Conservation (phyloP, 1,140 invertebrate species). For the Euura lappo region DNA sequence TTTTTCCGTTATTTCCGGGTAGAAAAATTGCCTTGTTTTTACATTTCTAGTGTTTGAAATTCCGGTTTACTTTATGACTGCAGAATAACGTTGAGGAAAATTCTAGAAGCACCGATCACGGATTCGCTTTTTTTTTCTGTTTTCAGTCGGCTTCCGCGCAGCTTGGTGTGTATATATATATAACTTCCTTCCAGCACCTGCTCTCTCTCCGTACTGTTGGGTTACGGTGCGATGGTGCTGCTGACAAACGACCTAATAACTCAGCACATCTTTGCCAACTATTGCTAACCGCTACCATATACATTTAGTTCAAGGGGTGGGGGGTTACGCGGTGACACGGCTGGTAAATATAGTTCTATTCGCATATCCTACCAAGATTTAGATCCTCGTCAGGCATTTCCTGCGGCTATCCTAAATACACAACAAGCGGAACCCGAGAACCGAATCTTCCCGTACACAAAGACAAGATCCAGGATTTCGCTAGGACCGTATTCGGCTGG, state of each 20-base stretch:
- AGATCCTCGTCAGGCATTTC: not conserved
- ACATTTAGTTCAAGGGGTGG: not conserved
- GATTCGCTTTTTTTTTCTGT: no score
- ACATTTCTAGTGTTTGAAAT: no score
- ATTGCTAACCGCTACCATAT: constrained; percentile 16
- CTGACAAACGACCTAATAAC: constrained; percentile 36
- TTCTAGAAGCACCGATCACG: no score
- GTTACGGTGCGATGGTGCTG: not conserved
- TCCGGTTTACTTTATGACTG: no score
- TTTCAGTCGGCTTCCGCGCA: no score
- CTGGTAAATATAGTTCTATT: not conserved
- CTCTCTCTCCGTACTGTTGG: not conserved
- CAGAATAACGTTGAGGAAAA: no score
- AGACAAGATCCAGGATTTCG: not conserved
- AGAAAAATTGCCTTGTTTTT: no score
- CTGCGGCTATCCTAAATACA: not conserved
- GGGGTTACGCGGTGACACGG: no score
- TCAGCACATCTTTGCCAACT: constrained; percentile 38
- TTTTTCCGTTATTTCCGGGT: no score
- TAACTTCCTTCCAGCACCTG: not conserved
- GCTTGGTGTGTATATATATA: no score
- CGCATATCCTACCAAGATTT: not conserved
- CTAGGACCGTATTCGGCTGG: not conserved
- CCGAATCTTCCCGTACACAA: not conserved
- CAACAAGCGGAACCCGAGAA: not conserved